Conservation (phyloP, 1,140 invertebrate species). For the Proales similis region DNA sequence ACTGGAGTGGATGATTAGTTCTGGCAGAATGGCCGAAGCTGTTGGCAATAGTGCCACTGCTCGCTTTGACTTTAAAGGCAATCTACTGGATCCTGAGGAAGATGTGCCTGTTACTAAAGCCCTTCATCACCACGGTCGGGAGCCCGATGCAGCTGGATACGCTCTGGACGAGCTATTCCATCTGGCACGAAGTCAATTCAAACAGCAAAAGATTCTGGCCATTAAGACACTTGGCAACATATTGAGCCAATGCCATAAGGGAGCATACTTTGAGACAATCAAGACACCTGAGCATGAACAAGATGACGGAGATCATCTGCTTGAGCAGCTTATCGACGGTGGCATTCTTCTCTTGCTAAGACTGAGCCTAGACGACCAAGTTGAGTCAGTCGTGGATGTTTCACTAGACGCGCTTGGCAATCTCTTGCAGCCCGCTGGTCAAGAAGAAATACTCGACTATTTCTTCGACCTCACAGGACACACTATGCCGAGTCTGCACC, state of each 20-base stretch:
- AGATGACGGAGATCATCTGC: slow-evolving; percentile 42
- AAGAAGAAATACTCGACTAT: slow-evolving; percentile 58
- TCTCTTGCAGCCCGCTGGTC: slow-evolving; percentile 65
- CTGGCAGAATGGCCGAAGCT: slow-evolving; percentile 13
- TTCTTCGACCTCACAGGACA: slow-evolving; percentile 12
- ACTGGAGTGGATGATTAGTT: slow-evolving; percentile 66
- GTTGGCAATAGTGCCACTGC: slow-evolving; percentile 51
- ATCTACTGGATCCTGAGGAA: slow-evolving; percentile 50
- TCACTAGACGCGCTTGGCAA: slow-evolving; percentile 65
- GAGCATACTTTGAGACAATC: background rate
- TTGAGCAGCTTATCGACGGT: slow-evolving; percentile 57
- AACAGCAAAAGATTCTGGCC: slow-evolving; percentile 71
- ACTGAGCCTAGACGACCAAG: slow-evolving; percentile 74
- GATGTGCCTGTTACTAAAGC: slow-evolving; percentile 60
- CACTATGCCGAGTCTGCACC: background rate
- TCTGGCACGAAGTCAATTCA: slow-evolving; percentile 61
- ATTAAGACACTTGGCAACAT: slow-evolving; percentile 70
- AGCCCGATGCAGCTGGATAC: slow-evolving; percentile 77
- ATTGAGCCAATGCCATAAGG: slow-evolving; percentile 58
- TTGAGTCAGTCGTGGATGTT: slow-evolving; percentile 64
- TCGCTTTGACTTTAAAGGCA: slow-evolving; percentile 60
- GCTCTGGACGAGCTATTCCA: slow-evolving; percentile 75
- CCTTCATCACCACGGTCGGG: slow-evolving; percentile 82
- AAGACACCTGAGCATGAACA: background rate
- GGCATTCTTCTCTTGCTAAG: slow-evolving; percentile 70